Base-by-base conservation (phyloP, 2,113 vertebrate genomes). In the Hucho hucho region DNA sequence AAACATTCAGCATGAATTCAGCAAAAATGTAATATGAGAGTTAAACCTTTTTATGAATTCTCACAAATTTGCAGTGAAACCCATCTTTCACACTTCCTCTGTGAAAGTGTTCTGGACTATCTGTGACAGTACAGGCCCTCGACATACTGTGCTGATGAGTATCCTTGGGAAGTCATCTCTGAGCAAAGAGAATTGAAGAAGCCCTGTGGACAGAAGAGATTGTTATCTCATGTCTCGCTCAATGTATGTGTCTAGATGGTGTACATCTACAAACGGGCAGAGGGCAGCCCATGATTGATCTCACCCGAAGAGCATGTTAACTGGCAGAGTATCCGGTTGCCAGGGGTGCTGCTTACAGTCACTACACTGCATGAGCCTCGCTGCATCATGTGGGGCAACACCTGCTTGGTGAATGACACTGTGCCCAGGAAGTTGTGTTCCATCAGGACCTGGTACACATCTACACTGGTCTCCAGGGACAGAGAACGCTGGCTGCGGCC, bases 371-470 rank as follows among this genome's bases (percentile, higher is more conserved):
- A 97, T 14, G 65, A 92, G 25, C 91, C 94, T 75, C 85, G 94
- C 75, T 92, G 85, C 0, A 93, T 91, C 96, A 99, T 98, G 88
- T 97, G 94, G 68, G 94, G 93, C 80, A 99, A 91, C 75, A 99
- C 96, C 47, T 94, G 83, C 83, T 96, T 97, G 0, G 97, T 98
- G 79, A 99, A 72, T 0, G 97, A 99, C 75, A 99, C 87, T 0
- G 97, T 98, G 16, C 97, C 97, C 22, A 98, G 82, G 88, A 93
- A 95, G 91, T 98, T 99, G 47, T 98, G 91, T 0, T 97, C 95
- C 6, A 98, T 97, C 72, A 98, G 89, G 65, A 92, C 93, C 71
- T 79, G 89, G 78, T 89, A 97, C 73, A 99, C 95, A 25, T 96
- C 94, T 58, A 98, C 2, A 65, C 76, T 92, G 16, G 97, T 94